phyloP scores from a whole-genome alignment of 1,140 invertebrate species.

The Aphidius gifuensis region DNA sequence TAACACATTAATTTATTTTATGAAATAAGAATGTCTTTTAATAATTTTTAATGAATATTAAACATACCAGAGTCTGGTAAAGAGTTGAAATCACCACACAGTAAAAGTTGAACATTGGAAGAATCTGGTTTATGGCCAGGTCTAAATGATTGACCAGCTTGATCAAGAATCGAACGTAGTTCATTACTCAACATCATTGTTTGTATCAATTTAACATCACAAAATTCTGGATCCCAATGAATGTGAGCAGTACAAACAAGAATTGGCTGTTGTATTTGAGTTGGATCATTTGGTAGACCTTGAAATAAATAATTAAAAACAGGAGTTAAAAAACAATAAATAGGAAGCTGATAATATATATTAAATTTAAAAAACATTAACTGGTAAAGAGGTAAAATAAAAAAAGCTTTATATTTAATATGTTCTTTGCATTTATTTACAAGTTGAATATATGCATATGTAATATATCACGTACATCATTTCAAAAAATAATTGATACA shows the following conservation, averaged over 20 bases:
- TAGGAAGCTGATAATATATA: neutral
- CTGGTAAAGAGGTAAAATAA: no score
- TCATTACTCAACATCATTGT: slow-evolving; percentile 99
- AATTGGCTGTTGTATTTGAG: slow-evolving; percentile 77
- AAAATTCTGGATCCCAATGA: slow-evolving; percentile 99
- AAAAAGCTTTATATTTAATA: no score
- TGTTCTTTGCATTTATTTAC: no score
- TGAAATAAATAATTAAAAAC: slow-evolving; percentile 24
- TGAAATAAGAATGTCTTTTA: neutral
- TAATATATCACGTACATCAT: no score
- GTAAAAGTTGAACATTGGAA: slow-evolving; percentile 85
- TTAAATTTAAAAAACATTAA: neutral
- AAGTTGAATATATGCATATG: no score
- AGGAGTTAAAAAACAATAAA: slow-evolving; percentile 3
- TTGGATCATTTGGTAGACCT: slow-evolving; percentile 71
- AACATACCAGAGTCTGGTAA: slow-evolving; percentile 88
- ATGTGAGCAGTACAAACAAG: slow-evolving; percentile 98
- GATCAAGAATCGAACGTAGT: slow-evolving; percentile 77
- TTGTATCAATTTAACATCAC: slow-evolving; percentile 99
- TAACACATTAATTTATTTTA: neutral
- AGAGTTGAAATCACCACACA: slow-evolving; percentile 99
- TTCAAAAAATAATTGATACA: neutral
- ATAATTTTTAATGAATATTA: neutral
- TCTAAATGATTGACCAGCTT: slow-evolving; percentile 67
- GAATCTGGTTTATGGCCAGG: slow-evolving; percentile 65